These are phyloP conservation scores for Mus minutoides DNA, from an alignment of 2,797 vertebrate species.

Conservation along the genomic window DNA sequence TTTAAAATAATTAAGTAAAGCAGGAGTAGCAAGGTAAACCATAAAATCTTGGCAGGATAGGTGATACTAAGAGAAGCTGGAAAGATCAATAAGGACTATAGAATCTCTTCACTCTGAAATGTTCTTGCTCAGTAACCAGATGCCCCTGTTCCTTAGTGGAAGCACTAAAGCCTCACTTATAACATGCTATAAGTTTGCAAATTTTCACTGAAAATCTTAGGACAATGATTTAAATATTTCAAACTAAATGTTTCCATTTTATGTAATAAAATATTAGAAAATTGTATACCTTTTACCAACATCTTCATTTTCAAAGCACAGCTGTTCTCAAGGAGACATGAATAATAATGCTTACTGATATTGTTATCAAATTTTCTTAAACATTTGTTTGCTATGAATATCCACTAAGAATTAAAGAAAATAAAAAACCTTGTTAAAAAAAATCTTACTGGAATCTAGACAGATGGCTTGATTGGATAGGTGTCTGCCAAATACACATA, in stretches of 20 bases:
- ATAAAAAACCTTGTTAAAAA: no score
- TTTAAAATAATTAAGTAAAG: background rate
- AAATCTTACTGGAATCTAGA: background rate
- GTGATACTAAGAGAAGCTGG: constrained; percentile 24
- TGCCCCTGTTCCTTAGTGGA: background rate
- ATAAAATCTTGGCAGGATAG: background rate
- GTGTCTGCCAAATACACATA: background rate
- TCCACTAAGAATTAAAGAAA: background rate
- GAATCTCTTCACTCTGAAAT: background rate
- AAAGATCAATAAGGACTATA: background rate
- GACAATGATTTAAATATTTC: background rate
- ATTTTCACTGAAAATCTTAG: background rate
- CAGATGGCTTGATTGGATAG: background rate
- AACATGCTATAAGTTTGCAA: background rate
- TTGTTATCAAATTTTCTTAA: background rate
- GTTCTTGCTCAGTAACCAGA: constrained; percentile 15
- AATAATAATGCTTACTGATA: background rate
- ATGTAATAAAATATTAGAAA: background rate
- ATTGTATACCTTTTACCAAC: background rate
- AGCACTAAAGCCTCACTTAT: background rate
- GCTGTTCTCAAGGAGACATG: background rate
- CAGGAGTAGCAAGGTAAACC: background rate
- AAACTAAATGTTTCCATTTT: background rate
- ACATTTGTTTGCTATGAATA: background rate
- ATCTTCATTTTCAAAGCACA: background rate